These are phyloP conservation scores for Aphodius sticticus DNA, from an alignment of 2,888 invertebrate species.

Conservation along the genomic window DNA sequence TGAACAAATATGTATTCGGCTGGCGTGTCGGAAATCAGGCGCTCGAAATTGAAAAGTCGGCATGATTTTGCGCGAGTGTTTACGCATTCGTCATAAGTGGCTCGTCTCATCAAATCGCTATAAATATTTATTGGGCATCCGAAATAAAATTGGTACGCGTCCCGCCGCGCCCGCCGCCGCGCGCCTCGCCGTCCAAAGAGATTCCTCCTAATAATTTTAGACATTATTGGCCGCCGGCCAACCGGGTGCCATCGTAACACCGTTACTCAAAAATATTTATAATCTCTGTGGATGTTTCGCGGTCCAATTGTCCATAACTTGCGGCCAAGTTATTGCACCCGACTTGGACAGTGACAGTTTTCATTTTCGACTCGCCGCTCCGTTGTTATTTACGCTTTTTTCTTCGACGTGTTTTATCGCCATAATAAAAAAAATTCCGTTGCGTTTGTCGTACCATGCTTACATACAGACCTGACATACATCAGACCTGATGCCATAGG, in stretches of 20 bases:
- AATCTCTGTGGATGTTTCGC: background rate
- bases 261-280: background rate
- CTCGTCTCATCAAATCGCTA: background rate
- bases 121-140: slow-evolving; percentile 4
- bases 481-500: too few species aligned
- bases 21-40: background rate
- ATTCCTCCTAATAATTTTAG: slow-evolving; percentile 4
- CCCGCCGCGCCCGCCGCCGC: background rate
- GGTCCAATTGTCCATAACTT: background rate
- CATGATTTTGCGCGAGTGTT: background rate
- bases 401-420: slow-evolving; percentile 6
- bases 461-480: too few species aligned
- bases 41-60: background rate
- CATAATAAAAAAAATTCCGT: background rate
- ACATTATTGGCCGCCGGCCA: background rate
- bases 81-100: background rate
- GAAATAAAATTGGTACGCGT: slow-evolving; percentile 4
- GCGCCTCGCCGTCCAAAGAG: background rate
- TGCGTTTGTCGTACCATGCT: background rate
- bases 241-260: background rate
- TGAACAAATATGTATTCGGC: too few species aligned
- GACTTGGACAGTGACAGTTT: background rate
- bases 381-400: background rate
- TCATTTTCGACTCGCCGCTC: background rate
- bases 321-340: background rate